phyloP scores from a whole-genome alignment of 2,888 invertebrate species.

The Syrista parreyssii region DNA sequence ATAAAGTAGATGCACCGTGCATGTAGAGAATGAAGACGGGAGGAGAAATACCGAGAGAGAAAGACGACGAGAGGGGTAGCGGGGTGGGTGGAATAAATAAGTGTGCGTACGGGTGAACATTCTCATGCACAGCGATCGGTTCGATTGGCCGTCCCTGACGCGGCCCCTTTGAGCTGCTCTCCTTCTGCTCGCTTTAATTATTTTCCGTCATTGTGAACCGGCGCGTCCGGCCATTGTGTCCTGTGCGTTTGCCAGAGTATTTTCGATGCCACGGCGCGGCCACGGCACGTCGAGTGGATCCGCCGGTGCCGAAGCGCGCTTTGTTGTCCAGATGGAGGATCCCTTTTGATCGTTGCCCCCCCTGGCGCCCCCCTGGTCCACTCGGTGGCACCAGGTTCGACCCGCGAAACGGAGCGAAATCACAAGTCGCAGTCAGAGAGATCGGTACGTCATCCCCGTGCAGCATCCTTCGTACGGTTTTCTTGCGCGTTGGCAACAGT shows the following conservation, averaged over 20 bases:
- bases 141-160: constrained; percentile 35
- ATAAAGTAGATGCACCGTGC: background rate
- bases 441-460: background rate
- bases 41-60: too few relatives aligned
- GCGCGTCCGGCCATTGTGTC: constrained; percentile 47
- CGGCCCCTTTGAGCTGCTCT: constrained; percentile 52
- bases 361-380: background rate
- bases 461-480: background rate
- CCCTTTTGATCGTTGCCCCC: background rate
- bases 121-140: constrained; percentile 27
- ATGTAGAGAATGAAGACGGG: background rate
- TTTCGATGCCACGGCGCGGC: constrained; percentile 5
- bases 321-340: background rate
- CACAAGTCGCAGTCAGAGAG: background rate
- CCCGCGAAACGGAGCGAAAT: background rate
- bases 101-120: constrained; percentile 4
- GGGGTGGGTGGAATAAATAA: background rate
- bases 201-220: constrained; percentile 54
- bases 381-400: background rate
- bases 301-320: background rate
- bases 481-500: background rate
- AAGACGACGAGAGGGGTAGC: background rate
- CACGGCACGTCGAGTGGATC: background rate
- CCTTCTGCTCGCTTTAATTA: constrained; percentile 51
- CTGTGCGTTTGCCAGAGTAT: constrained; percentile 7